These are phyloP conservation scores for Parascotia fuliginaria DNA, from an alignment of 2,888 invertebrate species.

Conservation along the genomic window DNA sequence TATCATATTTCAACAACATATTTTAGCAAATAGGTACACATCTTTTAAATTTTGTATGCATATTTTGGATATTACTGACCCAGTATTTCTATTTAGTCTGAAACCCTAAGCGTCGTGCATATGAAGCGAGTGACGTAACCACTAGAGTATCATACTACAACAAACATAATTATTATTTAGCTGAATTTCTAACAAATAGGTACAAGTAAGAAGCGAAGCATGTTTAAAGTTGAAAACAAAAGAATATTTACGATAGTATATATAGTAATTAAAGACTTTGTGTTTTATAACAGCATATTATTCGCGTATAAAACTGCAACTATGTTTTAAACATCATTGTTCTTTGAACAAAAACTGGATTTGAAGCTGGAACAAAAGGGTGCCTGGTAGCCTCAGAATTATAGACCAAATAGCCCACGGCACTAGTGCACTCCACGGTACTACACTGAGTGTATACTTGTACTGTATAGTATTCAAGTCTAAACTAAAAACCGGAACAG, in stretches of 20 bases:
- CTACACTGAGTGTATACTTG: conserved; percentile 17
- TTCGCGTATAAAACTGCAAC: conserved; percentile 26
- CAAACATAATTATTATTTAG: no score
- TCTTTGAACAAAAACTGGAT: conserved; percentile 38
- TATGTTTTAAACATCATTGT: conserved; percentile 36
- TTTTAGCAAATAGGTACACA: no score
- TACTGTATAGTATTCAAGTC: conserved; percentile 1
- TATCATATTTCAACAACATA: no score
- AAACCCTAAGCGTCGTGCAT: no score
- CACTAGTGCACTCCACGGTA: conserved; percentile 22
- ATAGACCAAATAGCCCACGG: conserved; percentile 35
- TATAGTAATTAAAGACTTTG: conserved; percentile 19
- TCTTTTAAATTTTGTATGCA: no score
- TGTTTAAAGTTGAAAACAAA: conserved; percentile 6
- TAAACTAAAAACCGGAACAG: conserved; percentile 19
- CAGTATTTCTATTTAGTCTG: no score
- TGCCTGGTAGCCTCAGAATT: conserved; percentile 29
- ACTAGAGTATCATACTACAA: no score
- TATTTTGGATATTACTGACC: no score
- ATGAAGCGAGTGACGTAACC: no score
- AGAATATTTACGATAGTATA: conserved; percentile 11
- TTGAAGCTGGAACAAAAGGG: conserved; percentile 41
- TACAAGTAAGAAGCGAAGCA: neutral
- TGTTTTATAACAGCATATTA: conserved; percentile 10
- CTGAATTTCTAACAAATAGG: neutral